These are phyloP conservation scores for Alfaro cultratus DNA, from an alignment of 2,797 vertebrate genomes.

Conservation along the genomic window DNA sequence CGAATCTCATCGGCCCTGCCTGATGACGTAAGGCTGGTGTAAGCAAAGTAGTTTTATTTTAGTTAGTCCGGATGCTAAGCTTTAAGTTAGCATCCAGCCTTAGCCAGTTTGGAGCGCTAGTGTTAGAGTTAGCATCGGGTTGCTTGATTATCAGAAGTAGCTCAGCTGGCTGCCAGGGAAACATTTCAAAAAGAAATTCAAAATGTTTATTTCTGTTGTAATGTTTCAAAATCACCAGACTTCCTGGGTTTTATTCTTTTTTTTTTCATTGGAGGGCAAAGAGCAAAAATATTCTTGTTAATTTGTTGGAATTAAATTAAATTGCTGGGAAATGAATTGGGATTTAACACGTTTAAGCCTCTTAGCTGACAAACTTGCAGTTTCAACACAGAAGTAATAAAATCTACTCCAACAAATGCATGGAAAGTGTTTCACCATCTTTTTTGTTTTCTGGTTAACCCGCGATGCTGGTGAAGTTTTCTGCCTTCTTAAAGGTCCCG, in stretches of 20 bases:
- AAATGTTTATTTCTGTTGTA: background rate
- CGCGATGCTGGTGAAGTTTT: background rate
- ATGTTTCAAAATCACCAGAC: background rate
- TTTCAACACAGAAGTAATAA: background rate
- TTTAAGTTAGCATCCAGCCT: background rate
- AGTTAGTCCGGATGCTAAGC: background rate
- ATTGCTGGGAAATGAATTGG: background rate
- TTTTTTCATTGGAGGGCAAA: background rate
- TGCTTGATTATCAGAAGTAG: background rate
- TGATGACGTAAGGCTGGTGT: background rate
- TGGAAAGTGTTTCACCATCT: background rate
- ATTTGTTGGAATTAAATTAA: background rate
- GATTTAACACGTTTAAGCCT: background rate
- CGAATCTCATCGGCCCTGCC: background rate
- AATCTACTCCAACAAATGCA: background rate
- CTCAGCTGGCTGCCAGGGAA: background rate
- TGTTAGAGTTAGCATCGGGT: background rate
- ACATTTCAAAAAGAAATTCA: background rate
- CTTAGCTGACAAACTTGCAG: background rate
- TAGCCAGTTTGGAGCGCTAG: background rate
- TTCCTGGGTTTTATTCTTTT: background rate
- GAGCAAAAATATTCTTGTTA: background rate
- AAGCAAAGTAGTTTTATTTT: background rate
- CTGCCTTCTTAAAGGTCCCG: conserved; percentile 34
- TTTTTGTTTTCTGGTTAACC: background rate